Base-by-base conservation (phyloP, 1,140 invertebrate genomes). In the Caerostris darwini region DNA sequence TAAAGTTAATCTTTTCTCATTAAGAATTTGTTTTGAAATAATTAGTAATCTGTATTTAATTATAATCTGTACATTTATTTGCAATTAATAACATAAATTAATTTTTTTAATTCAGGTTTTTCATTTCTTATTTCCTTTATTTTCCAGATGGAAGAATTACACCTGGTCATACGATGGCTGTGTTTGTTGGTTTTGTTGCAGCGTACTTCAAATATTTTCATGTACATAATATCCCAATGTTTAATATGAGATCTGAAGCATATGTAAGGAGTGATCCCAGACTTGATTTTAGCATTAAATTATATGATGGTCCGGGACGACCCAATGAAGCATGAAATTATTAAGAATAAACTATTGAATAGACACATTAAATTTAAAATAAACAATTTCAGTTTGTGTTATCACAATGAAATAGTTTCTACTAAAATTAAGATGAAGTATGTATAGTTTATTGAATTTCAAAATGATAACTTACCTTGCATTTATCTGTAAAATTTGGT, bases 301-400 rank as follows among this genome's bases (percentile, higher is more conserved):
- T 91, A 19, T 91, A 91, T 82, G 90, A 91, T 5, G 90, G 82
- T 91, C 90, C 90, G 19, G 90, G 90, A 3, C 90, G 90, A 19
- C 90, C 90, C 8, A 59, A n/a, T 53, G 54, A 53, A 82, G 57
- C 90, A 14, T 91, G 59, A 61, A 81, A 12, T 14, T 34, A 34
- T 34, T 34, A 77, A 77, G 12, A 12, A 50, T 34, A 77, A 77
- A 50, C 12, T 67, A 67, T 67, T 67, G n/a, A 17, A 17, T 67
- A 14, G 14, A 17, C 5, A 17, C 3, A 12, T 77, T 12, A 77
- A 8, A 77, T 12, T 53, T 53, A 12, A 14, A 50, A 53, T 53
- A 50, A 77, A 10, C 12, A 34, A 53, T 34, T 12, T 50, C 34
- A 71, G 7, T 71, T 50, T 71, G 19, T 67, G 34, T 34, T 34